phyloP scores from a whole-genome alignment of 2,797 vertebrate genomes.

The Anguilla marmorata region DNA sequence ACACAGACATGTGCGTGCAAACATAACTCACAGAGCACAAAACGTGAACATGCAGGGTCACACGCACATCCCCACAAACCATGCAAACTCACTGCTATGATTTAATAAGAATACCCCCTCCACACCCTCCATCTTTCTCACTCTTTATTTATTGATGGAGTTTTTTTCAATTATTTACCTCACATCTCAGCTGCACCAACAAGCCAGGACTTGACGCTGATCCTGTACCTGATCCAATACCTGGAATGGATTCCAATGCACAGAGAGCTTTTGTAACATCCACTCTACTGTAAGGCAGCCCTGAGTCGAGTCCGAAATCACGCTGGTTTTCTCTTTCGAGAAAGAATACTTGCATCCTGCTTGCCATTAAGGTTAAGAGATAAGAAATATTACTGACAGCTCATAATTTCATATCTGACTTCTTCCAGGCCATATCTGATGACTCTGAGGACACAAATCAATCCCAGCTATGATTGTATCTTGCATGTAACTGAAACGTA shows the following conservation, averaged over 20 bases:
- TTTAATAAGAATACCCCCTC: neutral
- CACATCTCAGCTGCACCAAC: slow-evolving; percentile 63
- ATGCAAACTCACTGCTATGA: neutral
- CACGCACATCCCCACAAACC: neutral
- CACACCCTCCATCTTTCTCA: slow-evolving; percentile 32
- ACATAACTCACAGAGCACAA: neutral
- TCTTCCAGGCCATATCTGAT: neutral
- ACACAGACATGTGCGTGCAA: neutral
- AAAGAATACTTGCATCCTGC: slow-evolving; percentile 42
- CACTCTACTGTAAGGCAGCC: neutral
- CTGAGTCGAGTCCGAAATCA: slow-evolving; percentile 2
- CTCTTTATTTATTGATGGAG: slow-evolving; percentile 74
- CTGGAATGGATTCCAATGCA: neutral
- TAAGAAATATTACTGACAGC: slow-evolving; percentile 63
- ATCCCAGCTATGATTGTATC: slow-evolving; percentile 68
- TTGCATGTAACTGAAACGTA: slow-evolving; percentile 65
- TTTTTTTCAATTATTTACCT: slow-evolving; percentile 73
- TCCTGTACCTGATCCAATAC: slow-evolving; percentile 16
- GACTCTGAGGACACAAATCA: slow-evolving; percentile 66
- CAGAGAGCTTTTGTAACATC: neutral
- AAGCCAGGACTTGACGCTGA: slow-evolving; percentile 50
- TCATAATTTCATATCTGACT: slow-evolving; percentile 14
- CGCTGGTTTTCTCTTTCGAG: neutral
- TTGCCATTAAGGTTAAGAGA: slow-evolving; percentile 59
- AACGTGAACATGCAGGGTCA: neutral